Percentiles rank a stretch among this genome's conserved stretches.
phyloP scores from a whole-genome alignment of 2,797 vertebrate species.

The Hypotaenidia philippensis region DNA sequence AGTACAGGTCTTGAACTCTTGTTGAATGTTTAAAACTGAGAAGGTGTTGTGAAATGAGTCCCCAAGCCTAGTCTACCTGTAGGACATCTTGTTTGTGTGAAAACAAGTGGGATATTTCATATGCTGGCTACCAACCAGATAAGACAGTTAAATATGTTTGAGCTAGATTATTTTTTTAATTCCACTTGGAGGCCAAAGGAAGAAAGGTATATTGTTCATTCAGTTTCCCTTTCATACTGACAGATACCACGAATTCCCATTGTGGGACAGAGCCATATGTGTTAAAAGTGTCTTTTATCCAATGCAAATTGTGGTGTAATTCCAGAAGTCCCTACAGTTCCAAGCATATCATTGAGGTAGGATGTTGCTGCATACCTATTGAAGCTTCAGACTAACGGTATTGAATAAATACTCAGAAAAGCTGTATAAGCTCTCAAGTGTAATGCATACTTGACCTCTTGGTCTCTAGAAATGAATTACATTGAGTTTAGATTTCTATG shows the following conservation, averaged over 20 bases:
- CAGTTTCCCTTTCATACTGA: constrained; percentile 8
- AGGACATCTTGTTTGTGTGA: neutral
- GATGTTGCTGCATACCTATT: neutral
- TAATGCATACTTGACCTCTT: constrained; percentile 74
- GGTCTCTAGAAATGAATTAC: constrained; percentile 74
- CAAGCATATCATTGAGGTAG: neutral
- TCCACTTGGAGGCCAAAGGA: neutral
- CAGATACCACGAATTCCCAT: constrained; percentile 56
- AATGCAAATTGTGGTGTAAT: neutral
- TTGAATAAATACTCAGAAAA: constrained; percentile 56
- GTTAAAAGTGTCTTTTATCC: constrained; percentile 37
- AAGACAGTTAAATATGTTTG: neutral
- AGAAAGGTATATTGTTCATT: neutral
- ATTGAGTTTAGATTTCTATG: constrained; percentile 50
- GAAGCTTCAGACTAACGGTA: neutral
- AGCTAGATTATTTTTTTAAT: neutral
- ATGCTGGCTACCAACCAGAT: neutral
- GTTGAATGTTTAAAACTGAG: neutral
- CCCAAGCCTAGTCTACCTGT: neutral
- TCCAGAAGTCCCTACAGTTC: constrained; percentile 45
- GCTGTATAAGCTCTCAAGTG: constrained; percentile 40
- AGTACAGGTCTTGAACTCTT: neutral
- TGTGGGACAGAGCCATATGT: constrained; percentile 26
- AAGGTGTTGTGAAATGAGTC: neutral
- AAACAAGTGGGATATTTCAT: neutral